Percentiles rank a stretch among this genome's conserved stretches.
phyloP scores from a whole-genome alignment of 2,797 vertebrate species.

The Tokudaia tokunoshimensis region DNA sequence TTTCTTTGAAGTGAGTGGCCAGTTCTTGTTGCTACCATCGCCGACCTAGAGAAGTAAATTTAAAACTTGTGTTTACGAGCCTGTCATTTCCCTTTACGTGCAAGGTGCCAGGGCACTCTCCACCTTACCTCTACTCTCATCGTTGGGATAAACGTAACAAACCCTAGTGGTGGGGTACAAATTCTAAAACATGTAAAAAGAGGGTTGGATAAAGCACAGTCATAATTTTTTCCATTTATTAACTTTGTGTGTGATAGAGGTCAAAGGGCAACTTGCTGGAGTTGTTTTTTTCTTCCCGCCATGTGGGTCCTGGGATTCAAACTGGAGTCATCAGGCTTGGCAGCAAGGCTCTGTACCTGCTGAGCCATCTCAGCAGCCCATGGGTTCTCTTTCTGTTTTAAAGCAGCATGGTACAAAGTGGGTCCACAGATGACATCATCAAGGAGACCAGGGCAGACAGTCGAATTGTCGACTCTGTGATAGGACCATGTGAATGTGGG shows the following conservation, averaged over 20 bases:
- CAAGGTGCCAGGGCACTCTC: background rate
- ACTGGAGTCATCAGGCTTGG: background rate
- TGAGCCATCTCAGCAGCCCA: background rate
- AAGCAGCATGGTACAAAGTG: background rate
- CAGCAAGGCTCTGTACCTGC: background rate
- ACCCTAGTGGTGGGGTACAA: background rate
- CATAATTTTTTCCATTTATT: background rate
- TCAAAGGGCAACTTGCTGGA: background rate
- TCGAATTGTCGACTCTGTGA: background rate
- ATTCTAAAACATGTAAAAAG: background rate
- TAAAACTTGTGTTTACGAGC: background rate
- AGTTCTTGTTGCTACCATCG: background rate
- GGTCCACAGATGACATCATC: background rate
- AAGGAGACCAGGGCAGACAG: background rate
- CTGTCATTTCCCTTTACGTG: background rate
- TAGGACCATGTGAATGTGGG: background rate
- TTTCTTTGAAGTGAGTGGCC: background rate
- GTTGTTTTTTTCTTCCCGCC: background rate
- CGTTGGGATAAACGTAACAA: background rate
- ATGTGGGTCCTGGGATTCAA: background rate
- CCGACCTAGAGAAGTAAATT: background rate
- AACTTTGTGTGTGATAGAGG: background rate
- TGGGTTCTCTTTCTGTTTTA: background rate
- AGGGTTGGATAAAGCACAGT: background rate
- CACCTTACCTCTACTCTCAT: background rate